Evolutionary conservation across 1,140 invertebrate genomes (phyloP).

Genomic region (Megathymus violae): DNA sequence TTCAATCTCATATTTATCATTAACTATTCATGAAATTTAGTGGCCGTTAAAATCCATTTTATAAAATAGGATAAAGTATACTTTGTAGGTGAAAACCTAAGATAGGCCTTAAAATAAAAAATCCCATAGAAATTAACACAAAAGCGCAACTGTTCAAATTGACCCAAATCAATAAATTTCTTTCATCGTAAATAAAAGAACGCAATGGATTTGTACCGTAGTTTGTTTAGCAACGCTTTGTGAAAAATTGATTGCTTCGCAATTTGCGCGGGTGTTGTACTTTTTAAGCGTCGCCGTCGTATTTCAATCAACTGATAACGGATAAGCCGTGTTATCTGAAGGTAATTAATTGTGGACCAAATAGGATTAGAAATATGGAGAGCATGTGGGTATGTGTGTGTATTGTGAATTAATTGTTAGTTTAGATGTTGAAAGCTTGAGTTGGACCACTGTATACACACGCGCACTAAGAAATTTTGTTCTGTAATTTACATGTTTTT

Average conservation of each 20-base stretch:
- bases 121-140: no score
- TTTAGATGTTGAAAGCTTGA: not conserved
- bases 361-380: constrained; percentile 12
- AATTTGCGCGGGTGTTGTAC: constrained; percentile 27
- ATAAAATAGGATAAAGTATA: no score
- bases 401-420: not conserved
- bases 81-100: no score
- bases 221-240: constrained; percentile 14
- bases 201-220: not conserved
- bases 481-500: no score
- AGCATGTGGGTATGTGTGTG: not conserved
- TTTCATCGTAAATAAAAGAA: not conserved
- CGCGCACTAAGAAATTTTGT: no score
- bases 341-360: constrained; percentile 21
- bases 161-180: not conserved
- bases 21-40: no score
- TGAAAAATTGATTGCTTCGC: constrained; percentile 28
- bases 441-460: no score
- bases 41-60: no score
- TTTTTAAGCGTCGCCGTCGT: constrained; percentile 5
- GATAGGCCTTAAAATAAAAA: no score
- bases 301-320: constrained; percentile 27
- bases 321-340: constrained; percentile 21
- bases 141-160: no score
- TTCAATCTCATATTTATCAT: no score